Percentiles rank a stretch among this genome's conserved stretches.
These are phyloP conservation scores for Vireo griseus DNA, from an alignment of 2,797 vertebrate species.

Conservation along the genomic window DNA sequence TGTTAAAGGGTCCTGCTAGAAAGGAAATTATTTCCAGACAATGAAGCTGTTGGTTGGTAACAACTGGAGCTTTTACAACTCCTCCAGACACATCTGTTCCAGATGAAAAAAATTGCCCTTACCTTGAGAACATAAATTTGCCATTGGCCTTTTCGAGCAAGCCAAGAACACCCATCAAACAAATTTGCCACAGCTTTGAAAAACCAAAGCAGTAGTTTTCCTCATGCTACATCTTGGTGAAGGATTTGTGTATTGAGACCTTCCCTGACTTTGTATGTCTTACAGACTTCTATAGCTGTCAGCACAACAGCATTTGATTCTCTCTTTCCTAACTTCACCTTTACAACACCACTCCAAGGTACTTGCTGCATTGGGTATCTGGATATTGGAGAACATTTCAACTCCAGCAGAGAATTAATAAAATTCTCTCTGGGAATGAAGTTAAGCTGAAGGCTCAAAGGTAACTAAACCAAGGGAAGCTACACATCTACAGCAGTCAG, in stretches of 20 bases:
- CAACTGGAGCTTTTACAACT: neutral
- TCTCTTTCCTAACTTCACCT: neutral
- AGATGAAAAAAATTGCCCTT: neutral
- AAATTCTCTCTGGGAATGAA: neutral
- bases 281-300: neutral
- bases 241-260: neutral
- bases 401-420: neutral
- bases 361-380: neutral
- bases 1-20: neutral
- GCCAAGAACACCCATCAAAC: neutral
- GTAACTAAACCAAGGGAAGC: neutral
- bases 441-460: neutral
- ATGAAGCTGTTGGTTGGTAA: neutral
- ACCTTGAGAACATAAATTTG: neutral
- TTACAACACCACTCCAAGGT: neutral
- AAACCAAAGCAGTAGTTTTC: neutral
- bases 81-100: neutral
- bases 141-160: neutral
- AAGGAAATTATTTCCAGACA: neutral
- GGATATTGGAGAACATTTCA: neutral
- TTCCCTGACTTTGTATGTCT: neutral
- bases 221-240: neutral
- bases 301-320: neutral
- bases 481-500: neutral
- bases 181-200: neutral